Evolutionary conservation across 2,888 invertebrate species (phyloP).

Genomic region (Scelioninae gen. 2): DNA sequence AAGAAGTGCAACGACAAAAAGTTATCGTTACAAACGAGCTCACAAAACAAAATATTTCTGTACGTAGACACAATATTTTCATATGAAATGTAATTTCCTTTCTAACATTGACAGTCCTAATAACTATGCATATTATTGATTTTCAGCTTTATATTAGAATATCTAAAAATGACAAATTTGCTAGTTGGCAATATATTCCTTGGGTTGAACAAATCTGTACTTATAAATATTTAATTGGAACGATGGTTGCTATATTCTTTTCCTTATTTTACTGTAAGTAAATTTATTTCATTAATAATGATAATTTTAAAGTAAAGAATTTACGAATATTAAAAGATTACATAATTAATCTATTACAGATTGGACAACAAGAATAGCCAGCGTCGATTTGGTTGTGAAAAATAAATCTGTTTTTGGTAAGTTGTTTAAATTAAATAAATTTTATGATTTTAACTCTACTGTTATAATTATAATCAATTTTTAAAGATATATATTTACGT

Average conservation of each 20-base stretch:
- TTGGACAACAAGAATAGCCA: conserved; percentile 71
- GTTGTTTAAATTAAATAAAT: too few species aligned
- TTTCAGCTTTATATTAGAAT: conserved; percentile 70
- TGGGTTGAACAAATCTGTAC: conserved; percentile 72
- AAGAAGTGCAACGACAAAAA: conserved; percentile 72
- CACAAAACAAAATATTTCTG: conserved; percentile 73
- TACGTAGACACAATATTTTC: conserved; percentile 59
- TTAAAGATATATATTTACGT: too few species aligned
- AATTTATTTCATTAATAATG: conserved; percentile 6
- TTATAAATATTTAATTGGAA: conserved; percentile 71
- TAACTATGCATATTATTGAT: not conserved
- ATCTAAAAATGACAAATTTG: conserved; percentile 69
- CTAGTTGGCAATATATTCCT: conserved; percentile 69
- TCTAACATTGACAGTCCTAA: not conserved
- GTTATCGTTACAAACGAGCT: conserved; percentile 70
- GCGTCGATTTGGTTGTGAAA: conserved; percentile 69
- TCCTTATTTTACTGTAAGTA: conserved; percentile 71
- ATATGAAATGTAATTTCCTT: conserved; percentile 10
- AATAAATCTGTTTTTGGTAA: conserved; percentile 71
- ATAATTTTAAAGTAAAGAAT: not conserved
- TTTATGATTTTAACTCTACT: too few species aligned
- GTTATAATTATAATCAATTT: too few species aligned
- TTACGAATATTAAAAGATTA: too few species aligned
- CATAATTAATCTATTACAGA: conserved; percentile 63
- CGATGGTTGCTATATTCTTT: conserved; percentile 66